Conservation (phyloP, 1,140 invertebrate genomes). For the Batillaria attramentaria region DNA sequence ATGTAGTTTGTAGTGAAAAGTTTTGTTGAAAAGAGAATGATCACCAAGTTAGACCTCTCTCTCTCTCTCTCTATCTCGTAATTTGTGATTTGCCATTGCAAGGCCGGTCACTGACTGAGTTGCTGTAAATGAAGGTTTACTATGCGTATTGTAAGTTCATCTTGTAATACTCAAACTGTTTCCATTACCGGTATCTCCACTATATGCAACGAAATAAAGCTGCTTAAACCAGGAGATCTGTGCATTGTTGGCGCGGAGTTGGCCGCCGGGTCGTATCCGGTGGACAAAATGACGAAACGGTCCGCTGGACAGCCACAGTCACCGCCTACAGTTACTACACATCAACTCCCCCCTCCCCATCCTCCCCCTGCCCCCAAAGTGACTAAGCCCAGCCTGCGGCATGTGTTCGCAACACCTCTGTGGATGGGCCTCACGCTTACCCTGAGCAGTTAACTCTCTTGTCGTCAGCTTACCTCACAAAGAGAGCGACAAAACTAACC, state of each 20-base stretch:
- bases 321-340: no score
- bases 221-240: background rate
- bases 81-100: background rate
- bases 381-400: no score
- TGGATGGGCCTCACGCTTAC: background rate
- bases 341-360: no score
- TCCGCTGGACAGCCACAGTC: no score
- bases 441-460: background rate
- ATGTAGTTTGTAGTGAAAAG: no score
- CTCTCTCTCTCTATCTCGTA: background rate
- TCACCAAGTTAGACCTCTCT: background rate
- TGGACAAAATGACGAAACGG: no score
- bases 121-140: background rate
- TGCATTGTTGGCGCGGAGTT: background rate
- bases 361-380: no score
- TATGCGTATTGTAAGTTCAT: background rate
- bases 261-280: no score
- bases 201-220: background rate
- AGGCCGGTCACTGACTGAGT: background rate
- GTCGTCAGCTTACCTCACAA: no score
- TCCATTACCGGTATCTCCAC: background rate
- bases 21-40: background rate
- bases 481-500: no score
- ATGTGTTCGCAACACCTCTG: background rate
- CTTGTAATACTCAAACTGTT: background rate